A percentile compares a stretch with the other conserved stretches of the same genome.
Evolutionary conservation across 1,140 invertebrate species (phyloP).

Genomic region (Bicyclus anynana): DNA sequence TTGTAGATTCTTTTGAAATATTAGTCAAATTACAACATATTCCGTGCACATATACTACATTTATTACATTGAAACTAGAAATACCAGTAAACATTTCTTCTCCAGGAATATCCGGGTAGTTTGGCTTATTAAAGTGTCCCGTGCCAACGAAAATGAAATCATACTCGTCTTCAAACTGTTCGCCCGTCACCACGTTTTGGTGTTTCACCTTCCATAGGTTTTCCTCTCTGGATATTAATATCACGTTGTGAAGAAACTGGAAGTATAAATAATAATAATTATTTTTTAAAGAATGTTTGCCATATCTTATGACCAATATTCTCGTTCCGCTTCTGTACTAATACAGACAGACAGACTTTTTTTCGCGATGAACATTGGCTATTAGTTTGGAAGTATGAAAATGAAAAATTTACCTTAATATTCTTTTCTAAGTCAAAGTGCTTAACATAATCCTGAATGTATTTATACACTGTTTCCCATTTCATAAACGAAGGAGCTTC

Average conservation of each 20-base stretch:
- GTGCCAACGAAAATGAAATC: constrained; percentile 56
- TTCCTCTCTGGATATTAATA: constrained; percentile 36
- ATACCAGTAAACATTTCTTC: constrained; percentile 59
- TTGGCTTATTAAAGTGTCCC: constrained; percentile 59
- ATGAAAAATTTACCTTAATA: constrained; percentile 44
- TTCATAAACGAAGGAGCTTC: constrained; percentile 46
- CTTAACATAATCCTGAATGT: constrained; percentile 48
- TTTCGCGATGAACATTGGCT: too few species aligned
- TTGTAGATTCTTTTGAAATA: too few species aligned
- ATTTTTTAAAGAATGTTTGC: too few species aligned
- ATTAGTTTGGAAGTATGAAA: background rate
- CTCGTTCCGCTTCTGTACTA: too few species aligned
- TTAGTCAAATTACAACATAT: too few species aligned
- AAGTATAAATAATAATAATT: too few species aligned
- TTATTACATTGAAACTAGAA: too few species aligned
- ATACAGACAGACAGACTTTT: too few species aligned
- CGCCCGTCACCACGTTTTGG: constrained; percentile 41
- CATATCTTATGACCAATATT: too few species aligned
- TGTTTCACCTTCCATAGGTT: constrained; percentile 59
- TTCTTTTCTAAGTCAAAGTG: constrained; percentile 52
- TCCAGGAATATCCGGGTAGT: constrained; percentile 43
- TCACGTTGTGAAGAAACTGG: constrained; percentile 57
- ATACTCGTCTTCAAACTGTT: constrained; percentile 50
- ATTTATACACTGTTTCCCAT: constrained; percentile 52
- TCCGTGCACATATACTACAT: too few species aligned